These are phyloP conservation scores for Phoenicopterus ruber DNA, from an alignment of 2,113 vertebrate genomes.

Conservation along the genomic window DNA sequence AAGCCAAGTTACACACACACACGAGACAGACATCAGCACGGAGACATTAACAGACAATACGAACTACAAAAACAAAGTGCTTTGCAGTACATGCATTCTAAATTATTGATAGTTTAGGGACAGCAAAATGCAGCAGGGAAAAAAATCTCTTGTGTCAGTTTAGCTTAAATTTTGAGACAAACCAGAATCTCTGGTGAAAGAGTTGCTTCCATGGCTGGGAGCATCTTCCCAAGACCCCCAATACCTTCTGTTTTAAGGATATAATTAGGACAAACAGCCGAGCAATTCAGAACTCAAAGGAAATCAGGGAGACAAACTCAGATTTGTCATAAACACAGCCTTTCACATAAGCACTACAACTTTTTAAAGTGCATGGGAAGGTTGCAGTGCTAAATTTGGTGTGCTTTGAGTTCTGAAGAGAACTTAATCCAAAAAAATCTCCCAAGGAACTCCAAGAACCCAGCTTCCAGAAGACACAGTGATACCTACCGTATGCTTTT, in stretches of 20 bases:
- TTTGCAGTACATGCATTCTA: background rate
- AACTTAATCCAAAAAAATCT: background rate
- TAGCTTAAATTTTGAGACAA: background rate
- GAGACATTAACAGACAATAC: background rate
- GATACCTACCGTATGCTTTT: background rate
- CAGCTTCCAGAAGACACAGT: background rate
- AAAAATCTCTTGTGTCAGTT: background rate
- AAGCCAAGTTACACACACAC: background rate
- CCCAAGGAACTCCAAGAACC: background rate
- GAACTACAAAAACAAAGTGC: background rate
- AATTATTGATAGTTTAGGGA: background rate
- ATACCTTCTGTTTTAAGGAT: background rate
- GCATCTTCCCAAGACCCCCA: background rate
- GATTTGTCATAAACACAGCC: background rate
- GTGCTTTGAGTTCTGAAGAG: background rate
- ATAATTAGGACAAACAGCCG: slow-evolving; percentile 1
- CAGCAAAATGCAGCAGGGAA: background rate
- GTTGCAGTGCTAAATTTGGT: background rate
- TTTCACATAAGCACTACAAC: background rate
- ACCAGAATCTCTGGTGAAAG: background rate
- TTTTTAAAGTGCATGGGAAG: background rate
- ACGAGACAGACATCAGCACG: background rate
- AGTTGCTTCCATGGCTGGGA: background rate
- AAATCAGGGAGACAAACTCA: background rate
- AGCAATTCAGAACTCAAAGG: background rate